These are phyloP conservation scores for Leptodactylus fallax DNA, from an alignment of 2,797 vertebrate species.

Conservation along the genomic window DNA sequence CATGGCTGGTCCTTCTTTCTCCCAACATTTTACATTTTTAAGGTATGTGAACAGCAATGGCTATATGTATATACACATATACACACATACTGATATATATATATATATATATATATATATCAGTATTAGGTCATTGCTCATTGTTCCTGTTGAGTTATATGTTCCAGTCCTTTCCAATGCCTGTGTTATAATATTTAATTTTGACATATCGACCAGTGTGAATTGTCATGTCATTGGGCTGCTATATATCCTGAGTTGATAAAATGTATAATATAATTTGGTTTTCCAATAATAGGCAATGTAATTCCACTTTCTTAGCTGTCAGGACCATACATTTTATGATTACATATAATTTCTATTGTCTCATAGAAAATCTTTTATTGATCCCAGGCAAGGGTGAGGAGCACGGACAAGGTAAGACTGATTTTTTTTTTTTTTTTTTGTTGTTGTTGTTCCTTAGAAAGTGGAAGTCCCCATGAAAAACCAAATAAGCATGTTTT, in stretches of 20 bases:
- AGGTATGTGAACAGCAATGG: too few species aligned
- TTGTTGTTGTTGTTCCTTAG: background rate
- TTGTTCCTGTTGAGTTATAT: too few species aligned
- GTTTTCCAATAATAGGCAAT: background rate
- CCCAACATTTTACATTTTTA: too few species aligned
- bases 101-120: too few species aligned
- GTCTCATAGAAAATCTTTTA: slow-evolving; percentile 32
- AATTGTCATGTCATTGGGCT: too few species aligned
- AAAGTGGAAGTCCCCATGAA: slow-evolving; percentile 70
- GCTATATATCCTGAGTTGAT: background rate
- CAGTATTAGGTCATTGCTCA: too few species aligned
- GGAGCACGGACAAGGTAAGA: slow-evolving; percentile 24
- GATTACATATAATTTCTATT: slow-evolving; percentile 31
- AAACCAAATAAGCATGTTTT: slow-evolving; percentile 67
- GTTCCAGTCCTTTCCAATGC: too few species aligned
- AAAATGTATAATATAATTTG: background rate
- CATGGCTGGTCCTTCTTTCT: too few species aligned
- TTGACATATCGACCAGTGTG: too few species aligned
- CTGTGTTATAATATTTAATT: too few species aligned
- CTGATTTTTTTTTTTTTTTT: slow-evolving; percentile 4
- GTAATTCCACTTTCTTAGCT: background rate
- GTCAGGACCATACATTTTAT: background rate
- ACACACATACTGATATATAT: too few species aligned
- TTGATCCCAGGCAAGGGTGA: slow-evolving; percentile 29
- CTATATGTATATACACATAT: too few species aligned